These are phyloP conservation scores for Pemphigus obesinymphae DNA, from an alignment of 1,140 invertebrate genomes.

Conservation along the genomic window DNA sequence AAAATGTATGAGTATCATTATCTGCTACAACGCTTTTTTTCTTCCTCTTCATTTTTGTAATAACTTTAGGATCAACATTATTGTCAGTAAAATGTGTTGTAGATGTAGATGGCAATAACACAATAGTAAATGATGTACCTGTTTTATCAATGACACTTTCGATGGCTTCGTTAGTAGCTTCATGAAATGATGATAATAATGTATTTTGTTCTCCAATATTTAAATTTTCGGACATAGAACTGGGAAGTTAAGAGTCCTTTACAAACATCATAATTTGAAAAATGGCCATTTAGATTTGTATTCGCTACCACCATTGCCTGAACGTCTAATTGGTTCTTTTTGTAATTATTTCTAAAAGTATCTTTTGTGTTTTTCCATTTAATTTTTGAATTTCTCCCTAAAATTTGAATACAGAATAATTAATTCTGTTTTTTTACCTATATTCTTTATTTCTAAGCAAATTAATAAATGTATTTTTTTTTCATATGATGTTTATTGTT, in stretches of 20 bases:
- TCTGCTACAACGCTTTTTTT: background rate
- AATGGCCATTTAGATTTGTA: background rate
- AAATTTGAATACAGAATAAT: background rate
- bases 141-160: background rate
- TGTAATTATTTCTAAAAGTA: background rate
- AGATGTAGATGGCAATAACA: background rate
- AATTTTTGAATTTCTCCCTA: background rate
- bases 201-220: background rate
- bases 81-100: background rate
- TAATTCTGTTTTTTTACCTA: background rate
- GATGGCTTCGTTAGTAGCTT: background rate
- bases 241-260: background rate
- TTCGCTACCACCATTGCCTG: background rate
- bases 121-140: background rate
- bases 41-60: background rate
- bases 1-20: background rate
- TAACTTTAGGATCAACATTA: background rate
- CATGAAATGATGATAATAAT: background rate
- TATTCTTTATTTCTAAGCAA: too few relatives aligned
- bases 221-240: background rate
- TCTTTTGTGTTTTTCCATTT: background rate
- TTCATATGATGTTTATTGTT: too few relatives aligned
- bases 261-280: background rate
- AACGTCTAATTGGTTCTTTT: background rate
- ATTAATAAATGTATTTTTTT: too few relatives aligned